Evolutionary conservation across 1,140 invertebrate genomes (phyloP).

Genomic region (Drosophila yakuba): DNA sequence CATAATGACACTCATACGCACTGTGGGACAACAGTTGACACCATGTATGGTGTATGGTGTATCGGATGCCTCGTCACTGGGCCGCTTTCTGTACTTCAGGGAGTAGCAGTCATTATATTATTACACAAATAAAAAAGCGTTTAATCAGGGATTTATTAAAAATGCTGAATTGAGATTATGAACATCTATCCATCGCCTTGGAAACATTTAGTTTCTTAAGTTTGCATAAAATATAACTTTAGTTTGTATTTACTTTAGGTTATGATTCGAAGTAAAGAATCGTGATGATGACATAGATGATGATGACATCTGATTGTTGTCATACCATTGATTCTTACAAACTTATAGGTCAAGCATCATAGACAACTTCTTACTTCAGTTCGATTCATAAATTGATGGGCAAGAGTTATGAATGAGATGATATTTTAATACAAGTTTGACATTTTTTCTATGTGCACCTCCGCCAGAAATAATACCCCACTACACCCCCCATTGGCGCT

Average conservation of each 20-base stretch:
- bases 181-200: too few relatives aligned
- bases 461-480: not conserved
- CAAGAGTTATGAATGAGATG: not conserved
- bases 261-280: too few relatives aligned
- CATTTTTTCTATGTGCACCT: conserved; percentile 6
- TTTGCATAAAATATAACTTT: too few relatives aligned
- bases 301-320: too few relatives aligned
- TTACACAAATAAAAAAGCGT: conserved; percentile 2
- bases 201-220: too few relatives aligned
- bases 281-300: too few relatives aligned
- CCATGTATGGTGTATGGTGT: conserved; percentile 18
- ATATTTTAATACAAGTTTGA: too few relatives aligned
- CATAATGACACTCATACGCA: conserved; percentile 78
- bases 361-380: too few relatives aligned
- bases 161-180: too few relatives aligned
- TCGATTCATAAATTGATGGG: not conserved
- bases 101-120: not conserved
- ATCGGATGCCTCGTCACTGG: conserved; percentile 18
- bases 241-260: too few relatives aligned
- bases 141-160: not conserved
- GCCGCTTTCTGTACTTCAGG: conserved; percentile 10
- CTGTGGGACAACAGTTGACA: conserved; percentile 64
- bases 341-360: too few relatives aligned
- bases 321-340: too few relatives aligned
- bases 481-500: conserved; percentile 36